Base-by-base conservation (phyloP, 2,888 invertebrate genomes). In the Actias luna region DNA sequence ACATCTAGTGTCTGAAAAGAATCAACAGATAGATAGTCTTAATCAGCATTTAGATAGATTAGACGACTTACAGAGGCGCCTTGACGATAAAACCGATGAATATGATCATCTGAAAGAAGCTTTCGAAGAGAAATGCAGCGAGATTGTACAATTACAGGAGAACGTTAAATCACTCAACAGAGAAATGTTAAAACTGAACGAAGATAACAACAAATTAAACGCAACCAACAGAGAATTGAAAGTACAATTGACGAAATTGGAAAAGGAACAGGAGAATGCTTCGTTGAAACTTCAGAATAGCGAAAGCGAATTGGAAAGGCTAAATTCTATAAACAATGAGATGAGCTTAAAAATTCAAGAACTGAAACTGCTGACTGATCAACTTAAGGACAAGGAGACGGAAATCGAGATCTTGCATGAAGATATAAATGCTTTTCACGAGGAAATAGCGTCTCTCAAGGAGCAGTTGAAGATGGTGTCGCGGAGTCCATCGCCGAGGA, bases 401-500 rank as follows among this genome's bases (percentile, higher is more conserved):
- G 94, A 94, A 70, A 89, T 94, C 64, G 93, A 94, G 64, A 93
- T 93, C 46, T 72, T 93, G 0, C 85, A 93, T 50, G 93, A 94
- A 69, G 93, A 93, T 55, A 87, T 92, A 0, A 87, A 88, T 60
- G 77, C 85, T 2, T 94, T 93, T 72, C 93, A 94, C 65, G 92
- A 89, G 60, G 93, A 94, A 68, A 88, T 93, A 63, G 86, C 87
- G 8, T 78, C 83, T 1, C 70, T 94, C 10, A 93, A 93, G 64
- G 87, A 89, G 31, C 89, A 93, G 65, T 62, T 93, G 10, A 85
- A 93, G 74, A 87, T 93, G 86, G 90, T 82, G 1, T 91, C 92
- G 0, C 72, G 92, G 1, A 93, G 93, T 63, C 94, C 95, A 18
- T 95, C 95, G 75, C 94, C 93, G 16, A 93, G 94, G 63, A 93